Percentiles rank a stretch among this genome's conserved stretches.
Evolutionary conservation across 2,797 vertebrate species (phyloP).

Genomic region (Crax fasciolata): DNA sequence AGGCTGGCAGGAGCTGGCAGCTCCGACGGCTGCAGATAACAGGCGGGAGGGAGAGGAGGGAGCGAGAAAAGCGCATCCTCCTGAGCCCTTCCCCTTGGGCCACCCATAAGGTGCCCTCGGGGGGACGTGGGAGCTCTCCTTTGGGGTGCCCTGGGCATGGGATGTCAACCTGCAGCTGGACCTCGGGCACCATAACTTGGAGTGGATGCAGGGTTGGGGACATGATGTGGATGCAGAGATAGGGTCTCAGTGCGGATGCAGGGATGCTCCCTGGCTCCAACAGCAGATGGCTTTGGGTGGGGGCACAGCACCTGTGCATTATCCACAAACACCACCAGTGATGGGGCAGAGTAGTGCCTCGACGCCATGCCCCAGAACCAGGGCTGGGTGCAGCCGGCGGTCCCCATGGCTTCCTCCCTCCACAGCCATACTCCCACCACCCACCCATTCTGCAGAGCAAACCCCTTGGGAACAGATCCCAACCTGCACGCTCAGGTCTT

Average conservation of each 20-base stretch:
- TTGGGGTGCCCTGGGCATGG: neutral
- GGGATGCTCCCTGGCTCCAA: neutral
- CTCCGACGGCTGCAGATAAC: slow-evolving; percentile 52
- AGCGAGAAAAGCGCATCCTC: fast-evolving
- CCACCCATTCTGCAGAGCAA: neutral
- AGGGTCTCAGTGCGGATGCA: neutral
- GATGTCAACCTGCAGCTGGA: neutral
- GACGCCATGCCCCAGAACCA: neutral
- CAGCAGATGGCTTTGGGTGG: fast-evolving
- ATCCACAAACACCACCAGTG: fast-evolving
- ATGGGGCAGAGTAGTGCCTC: neutral
- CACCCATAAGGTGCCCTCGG: neutral
- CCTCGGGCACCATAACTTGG: neutral
- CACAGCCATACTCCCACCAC: neutral
- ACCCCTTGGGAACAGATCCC: neutral
- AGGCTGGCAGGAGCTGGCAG: slow-evolving; percentile 71
- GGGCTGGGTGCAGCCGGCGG: fast-evolving
- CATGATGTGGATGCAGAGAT: fast-evolving
- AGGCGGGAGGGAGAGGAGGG: neutral
- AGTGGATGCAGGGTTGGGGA: neutral
- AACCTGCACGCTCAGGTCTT: neutral
- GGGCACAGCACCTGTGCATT: fast-evolving
- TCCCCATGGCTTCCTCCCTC: fast-evolving
- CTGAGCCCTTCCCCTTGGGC: neutral
- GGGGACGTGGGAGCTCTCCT: fast-evolving